Conservation (phyloP, 2,888 invertebrate species). For the Aspidiotus rigidus region DNA sequence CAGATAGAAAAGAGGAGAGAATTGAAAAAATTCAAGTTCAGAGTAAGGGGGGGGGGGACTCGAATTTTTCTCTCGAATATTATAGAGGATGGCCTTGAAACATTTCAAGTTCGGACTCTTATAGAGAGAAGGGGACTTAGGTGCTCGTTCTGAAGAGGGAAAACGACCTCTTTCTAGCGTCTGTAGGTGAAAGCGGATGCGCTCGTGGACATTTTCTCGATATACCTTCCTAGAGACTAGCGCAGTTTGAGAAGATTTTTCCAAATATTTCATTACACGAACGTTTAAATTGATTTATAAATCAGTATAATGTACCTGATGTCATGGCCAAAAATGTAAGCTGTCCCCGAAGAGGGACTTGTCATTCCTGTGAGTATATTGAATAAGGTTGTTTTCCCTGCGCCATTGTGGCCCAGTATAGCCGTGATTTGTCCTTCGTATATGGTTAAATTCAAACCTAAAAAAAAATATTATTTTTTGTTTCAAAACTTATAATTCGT, state of each 20-base stretch:
- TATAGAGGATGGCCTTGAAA: background rate
- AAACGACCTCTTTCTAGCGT: too few species aligned
- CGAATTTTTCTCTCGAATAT: background rate
- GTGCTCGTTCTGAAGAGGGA: too few species aligned
- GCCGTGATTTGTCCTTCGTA: conserved; percentile 82
- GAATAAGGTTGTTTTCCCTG: conserved; percentile 77
- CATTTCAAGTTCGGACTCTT: background rate
- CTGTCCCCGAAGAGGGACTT: conserved; percentile 61
- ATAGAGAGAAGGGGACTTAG: background rate
- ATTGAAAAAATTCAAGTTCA: too few species aligned
- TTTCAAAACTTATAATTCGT: too few species aligned
- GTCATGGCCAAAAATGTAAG: conserved; percentile 65
- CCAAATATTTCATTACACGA: background rate
- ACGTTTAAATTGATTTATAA: background rate
- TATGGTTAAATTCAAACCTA: conserved; percentile 64
- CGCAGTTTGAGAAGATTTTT: too few species aligned
- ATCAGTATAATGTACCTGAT: conserved; percentile 48
- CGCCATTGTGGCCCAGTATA: conserved; percentile 75
- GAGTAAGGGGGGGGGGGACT: too few species aligned
- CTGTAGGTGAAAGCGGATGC: too few species aligned
- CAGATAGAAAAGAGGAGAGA: too few species aligned
- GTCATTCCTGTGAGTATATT: conserved; percentile 77
- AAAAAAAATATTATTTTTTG: background rate
- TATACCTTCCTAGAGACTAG: too few species aligned
- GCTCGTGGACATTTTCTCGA: too few species aligned